Base-by-base conservation (phyloP, 2,888 invertebrate genomes). In the Drosophila eohydei region DNA sequence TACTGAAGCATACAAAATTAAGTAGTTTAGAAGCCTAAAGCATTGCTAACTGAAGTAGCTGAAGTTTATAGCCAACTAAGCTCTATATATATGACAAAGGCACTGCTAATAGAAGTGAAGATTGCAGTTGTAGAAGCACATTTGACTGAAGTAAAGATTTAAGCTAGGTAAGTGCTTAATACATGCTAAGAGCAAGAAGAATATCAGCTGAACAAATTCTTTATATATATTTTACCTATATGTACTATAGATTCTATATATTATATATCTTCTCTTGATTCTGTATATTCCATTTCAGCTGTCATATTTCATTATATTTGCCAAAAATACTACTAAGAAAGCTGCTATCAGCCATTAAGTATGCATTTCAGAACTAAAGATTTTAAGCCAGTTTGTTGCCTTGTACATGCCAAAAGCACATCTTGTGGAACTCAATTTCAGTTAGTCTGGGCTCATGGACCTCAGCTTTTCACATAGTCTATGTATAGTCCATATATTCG, bases 1-100 rank as follows among this genome's bases (percentile, higher is more conserved):
- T 21, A 52, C n/a, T 28, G 30, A 43, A n/a, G 26, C 7, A 14
- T 21, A 57, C 26, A n/a, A 44, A 43, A 40, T 32, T 12, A 36
- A 65, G 66, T 38, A 44, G 38, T 36, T 62, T 28, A 32, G 44
- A 46, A 46, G 36, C 12, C 54, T 12, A 7, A 54, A 11, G 55
- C 41, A 30, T 11, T 41, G 41, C 41, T 5, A 11, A 12, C 12
- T 34, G 21, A 34, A 52, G 36, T 36, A 21, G 21, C 21, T 21
- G 51, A 14, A 36, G 34, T 36, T 50, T 30, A 30, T 32, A 16
- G 30, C 30, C 9, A 30, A 8, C 2, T 9, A n/a, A 30, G 46
- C 5, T 26, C 4, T 4, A n/a, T 9, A 4, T 12, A 26, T 30
- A n/a, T 30, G 48, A 30, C 4, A 8, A 46, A n/a, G 30, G 30